Conservation (phyloP, 2,113 vertebrate genomes). For the Vombatus ursinus region DNA sequence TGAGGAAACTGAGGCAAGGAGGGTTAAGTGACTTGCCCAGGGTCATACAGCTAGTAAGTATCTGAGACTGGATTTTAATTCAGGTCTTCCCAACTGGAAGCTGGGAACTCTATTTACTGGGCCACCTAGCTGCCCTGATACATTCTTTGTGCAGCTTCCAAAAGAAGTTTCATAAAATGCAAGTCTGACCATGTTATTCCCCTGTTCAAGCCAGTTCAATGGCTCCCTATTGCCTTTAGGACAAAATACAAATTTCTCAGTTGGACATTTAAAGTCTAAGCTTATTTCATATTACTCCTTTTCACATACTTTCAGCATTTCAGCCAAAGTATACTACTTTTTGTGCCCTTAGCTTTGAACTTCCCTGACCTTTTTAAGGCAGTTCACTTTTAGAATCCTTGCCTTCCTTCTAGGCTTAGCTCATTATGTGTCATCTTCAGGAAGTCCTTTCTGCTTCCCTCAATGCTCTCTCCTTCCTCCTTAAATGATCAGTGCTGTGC, state of each 20-base stretch:
- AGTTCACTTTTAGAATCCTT: neutral
- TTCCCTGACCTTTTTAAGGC: neutral
- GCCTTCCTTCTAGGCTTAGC: neutral
- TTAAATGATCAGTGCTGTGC: neutral
- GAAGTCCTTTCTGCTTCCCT: neutral
- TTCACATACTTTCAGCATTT: neutral
- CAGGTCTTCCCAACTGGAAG: neutral
- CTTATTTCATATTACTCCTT: neutral
- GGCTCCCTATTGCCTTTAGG: neutral
- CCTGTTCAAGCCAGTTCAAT: neutral
- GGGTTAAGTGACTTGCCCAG: neutral
- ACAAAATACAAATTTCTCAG: neutral
- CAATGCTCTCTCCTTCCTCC: neutral
- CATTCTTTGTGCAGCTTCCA: neutral
- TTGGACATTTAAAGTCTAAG: neutral
- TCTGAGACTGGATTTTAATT: neutral
- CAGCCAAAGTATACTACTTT: neutral
- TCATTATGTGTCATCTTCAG: neutral
- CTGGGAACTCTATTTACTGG: neutral
- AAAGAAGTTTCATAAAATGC: neutral
- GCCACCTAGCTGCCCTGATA: neutral
- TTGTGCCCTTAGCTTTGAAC: neutral
- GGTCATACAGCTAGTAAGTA: neutral
- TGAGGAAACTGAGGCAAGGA: neutral
- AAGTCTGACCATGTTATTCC: neutral